These are phyloP conservation scores for Caenorhabditis zanzibari DNA, from an alignment of 2,888 invertebrate genomes.

Conservation along the genomic window DNA sequence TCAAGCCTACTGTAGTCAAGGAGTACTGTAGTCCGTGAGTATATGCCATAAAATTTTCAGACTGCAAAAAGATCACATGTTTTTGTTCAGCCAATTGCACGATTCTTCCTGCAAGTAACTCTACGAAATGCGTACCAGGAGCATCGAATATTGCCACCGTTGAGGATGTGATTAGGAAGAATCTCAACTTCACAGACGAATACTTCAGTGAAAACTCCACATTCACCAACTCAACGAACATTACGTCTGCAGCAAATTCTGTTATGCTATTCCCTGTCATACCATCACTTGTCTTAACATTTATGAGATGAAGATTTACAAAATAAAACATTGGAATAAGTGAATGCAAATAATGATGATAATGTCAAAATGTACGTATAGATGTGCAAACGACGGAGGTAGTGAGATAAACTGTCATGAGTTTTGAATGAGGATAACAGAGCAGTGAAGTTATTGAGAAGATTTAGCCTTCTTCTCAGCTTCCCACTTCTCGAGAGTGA, in stretches of 20 bases:
- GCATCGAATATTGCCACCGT: background rate
- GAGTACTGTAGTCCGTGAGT: background rate
- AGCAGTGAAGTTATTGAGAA: background rate
- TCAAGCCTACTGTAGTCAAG: too few species aligned
- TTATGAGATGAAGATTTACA: background rate
- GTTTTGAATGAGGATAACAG: background rate
- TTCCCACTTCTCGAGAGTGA: conserved; percentile 41
- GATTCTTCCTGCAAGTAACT: background rate
- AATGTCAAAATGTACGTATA: conserved; percentile 1
- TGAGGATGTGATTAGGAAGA: conserved; percentile 32
- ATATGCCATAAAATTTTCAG: too few species aligned
- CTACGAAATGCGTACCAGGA: conserved; percentile 20
- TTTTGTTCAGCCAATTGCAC: conserved; percentile 43
- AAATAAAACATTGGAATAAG: conserved; percentile 14
- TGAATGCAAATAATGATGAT: conserved; percentile 13
- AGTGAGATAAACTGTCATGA: conserved; percentile 4
- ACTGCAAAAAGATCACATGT: conserved; percentile 35
- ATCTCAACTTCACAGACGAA: conserved; percentile 40
- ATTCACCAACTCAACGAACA: background rate
- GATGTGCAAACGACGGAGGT: background rate
- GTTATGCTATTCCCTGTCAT: background rate
- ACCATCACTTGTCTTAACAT: background rate
- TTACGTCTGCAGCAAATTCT: background rate
- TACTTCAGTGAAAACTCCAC: background rate
- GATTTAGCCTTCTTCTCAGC: conserved; percentile 23